A percentile compares a stretch with the other conserved stretches of the same genome.
Evolutionary conservation across 1,140 invertebrate genomes (phyloP).

Genomic region (Cotesia glomerata): DNA sequence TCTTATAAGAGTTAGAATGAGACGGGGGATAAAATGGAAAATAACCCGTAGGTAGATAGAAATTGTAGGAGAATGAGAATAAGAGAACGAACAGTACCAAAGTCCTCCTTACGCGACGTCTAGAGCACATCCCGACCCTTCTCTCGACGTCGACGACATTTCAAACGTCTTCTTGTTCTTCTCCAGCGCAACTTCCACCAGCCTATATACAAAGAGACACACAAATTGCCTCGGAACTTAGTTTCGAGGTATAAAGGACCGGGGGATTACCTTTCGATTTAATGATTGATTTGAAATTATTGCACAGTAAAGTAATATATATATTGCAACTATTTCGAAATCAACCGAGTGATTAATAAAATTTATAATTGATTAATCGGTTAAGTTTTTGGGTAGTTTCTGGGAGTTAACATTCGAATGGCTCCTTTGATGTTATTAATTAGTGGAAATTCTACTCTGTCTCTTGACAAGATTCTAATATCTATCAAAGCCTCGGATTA

Average conservation of each 20-base stretch:
- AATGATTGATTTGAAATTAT: constrained; percentile 59
- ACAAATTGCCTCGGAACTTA: constrained; percentile 62
- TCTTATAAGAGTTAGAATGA: background rate
- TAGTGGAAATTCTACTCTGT: no score
- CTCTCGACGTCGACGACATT: background rate
- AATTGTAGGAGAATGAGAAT: background rate
- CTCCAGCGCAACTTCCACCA: constrained; percentile 26
- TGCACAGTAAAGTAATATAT: constrained; percentile 33
- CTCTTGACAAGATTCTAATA: no score
- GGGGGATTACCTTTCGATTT: constrained; percentile 59
- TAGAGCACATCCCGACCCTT: constrained; percentile 4
- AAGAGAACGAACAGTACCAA: background rate
- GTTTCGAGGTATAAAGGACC: constrained; percentile 62
- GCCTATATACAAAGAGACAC: constrained; percentile 57
- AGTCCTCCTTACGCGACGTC: background rate
- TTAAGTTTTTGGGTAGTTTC: no score
- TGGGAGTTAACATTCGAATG: no score
- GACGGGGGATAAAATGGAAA: background rate
- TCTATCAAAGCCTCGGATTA: no score
- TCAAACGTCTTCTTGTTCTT: background rate
- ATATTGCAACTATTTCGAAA: no score
- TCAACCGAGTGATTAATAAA: no score
- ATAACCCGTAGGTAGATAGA: background rate
- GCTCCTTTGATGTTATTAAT: no score
- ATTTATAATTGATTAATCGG: no score